Base-by-base conservation (phyloP, 2,113 vertebrate genomes). In the Anarrhichthys ocellatus region DNA sequence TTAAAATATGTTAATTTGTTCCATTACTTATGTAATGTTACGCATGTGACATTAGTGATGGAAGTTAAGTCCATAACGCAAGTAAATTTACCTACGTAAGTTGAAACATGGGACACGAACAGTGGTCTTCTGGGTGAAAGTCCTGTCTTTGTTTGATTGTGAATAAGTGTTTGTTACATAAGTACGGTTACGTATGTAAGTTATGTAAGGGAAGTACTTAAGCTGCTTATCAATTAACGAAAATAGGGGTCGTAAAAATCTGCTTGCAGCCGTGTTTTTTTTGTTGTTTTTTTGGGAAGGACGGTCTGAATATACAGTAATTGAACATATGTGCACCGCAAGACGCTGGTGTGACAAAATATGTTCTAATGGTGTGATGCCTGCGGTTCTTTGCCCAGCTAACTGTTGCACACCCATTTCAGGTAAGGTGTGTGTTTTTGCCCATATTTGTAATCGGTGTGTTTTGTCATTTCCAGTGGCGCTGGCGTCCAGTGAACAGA, bases 401-500 rank as follows among this genome's bases (percentile, higher is more conserved):
- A 34, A 24, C 5, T n/a, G n/a, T 10, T n/a, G 24, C n/a, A 18
- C 27, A 50, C 24, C 1, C 70, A 6, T 1, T 40, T 66, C 27
- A 20, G 44, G 18, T 54, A 46, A 59, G n/a, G 76, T 77, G 74
- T 69, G 27, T 64, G 18, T 56, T n/a, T 27, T 29, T 50, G 6
- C 38, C 52, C n/a, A 6, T 11, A 5, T 54, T 18, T 54, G 20
- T 79, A 32, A 54, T 10, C 13, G 61, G 2, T 40, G 13, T 70
- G 5, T 74, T 69, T 73, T 48, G 5, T 59, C 5, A 6, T 54
- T 0, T 78, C 0, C 92, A 97, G 97, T 97, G 94, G 95, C 96
- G 0, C 91, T 96, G 93, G 96, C 95, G 8, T 96, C 96, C 87
- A 96, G 96, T 0, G 97, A 98, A 73, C 96, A 97, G 95, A 97